Evolutionary conservation across 2,113 vertebrate species (phyloP).

Genomic region (Grammomys dolichurus): DNA sequence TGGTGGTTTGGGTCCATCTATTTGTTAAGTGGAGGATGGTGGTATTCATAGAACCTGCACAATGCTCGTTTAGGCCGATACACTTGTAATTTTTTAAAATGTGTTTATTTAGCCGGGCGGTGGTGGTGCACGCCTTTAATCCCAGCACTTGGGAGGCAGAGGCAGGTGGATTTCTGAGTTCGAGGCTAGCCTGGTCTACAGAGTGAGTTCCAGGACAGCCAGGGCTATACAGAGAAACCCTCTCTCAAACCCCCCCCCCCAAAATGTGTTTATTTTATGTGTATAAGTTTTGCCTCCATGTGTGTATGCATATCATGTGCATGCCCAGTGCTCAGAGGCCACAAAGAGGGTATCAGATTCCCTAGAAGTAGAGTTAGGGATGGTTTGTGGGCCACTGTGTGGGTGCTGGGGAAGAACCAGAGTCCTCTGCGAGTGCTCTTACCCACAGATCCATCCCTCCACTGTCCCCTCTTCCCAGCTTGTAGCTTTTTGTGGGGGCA

Average conservation of each 20-base stretch:
- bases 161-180: too few relatives aligned
- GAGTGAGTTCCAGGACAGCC: too few relatives aligned
- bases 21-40: neutral
- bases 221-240: too few relatives aligned
- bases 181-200: too few relatives aligned
- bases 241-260: too few relatives aligned
- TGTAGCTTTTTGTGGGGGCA: neutral
- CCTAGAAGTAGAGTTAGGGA: neutral
- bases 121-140: too few relatives aligned
- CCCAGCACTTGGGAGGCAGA: too few relatives aligned
- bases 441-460: neutral
- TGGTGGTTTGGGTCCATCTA: neutral
- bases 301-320: too few relatives aligned
- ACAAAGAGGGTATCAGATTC: neutral
- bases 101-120: neutral
- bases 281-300: neutral
- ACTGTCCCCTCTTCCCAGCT: neutral
- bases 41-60: neutral
- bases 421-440: too few relatives aligned
- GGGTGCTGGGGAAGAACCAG: neutral
- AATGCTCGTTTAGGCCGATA: neutral
- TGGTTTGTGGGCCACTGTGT: neutral
- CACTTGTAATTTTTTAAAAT: neutral
- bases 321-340: neutral
- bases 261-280: neutral